Conservation (phyloP, 1,140 invertebrate species). For the Bombus polaris region DNA sequence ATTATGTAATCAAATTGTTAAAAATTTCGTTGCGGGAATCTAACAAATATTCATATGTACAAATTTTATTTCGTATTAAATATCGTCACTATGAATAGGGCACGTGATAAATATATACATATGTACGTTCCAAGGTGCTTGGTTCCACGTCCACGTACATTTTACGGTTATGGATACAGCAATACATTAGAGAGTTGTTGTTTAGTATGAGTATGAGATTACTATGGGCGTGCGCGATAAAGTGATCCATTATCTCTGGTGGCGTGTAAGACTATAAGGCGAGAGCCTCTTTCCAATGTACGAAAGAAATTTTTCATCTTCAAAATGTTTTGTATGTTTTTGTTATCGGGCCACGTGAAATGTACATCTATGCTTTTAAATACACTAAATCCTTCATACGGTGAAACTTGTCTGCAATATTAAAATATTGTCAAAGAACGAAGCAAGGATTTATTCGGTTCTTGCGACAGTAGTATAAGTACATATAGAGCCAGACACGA, state of each 20-base stretch:
- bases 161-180: not conserved
- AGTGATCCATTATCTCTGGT: not conserved
- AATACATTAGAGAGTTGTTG: constrained; percentile 1
- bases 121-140: not conserved
- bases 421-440: not conserved
- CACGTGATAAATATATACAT: not conserved
- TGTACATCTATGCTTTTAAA: not conserved
- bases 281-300: not conserved
- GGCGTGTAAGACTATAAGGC: constrained; percentile 3
- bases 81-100: not conserved
- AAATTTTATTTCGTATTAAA: not conserved
- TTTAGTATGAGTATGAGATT: not conserved
- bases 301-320: not conserved
- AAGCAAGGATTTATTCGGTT: not conserved
- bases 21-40: no score
- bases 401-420: not conserved
- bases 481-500: not conserved
- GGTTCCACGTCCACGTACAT: not conserved
- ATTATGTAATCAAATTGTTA: no score
- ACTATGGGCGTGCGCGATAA: not conserved
- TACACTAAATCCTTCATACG: not conserved
- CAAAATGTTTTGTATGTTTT: not conserved
- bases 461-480: not conserved
- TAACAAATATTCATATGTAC: no score
- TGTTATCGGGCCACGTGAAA: not conserved